phyloP scores from a whole-genome alignment of 2,888 invertebrate species.

The Orthonychiurus folsomi region DNA sequence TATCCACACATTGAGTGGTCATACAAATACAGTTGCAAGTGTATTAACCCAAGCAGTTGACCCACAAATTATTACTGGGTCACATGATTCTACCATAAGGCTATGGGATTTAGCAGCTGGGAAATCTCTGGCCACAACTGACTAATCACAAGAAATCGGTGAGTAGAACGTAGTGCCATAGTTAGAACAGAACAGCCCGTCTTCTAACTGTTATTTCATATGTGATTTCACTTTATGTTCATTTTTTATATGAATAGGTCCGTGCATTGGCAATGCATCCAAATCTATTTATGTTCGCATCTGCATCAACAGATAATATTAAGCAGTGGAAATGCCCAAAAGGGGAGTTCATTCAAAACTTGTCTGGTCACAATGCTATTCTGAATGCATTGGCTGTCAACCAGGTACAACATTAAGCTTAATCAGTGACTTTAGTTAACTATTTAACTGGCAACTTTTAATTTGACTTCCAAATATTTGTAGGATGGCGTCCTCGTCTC shows the following conservation, averaged over 20 bases:
- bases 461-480: not conserved
- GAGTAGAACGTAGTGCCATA: constrained; percentile 2
- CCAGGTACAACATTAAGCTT: constrained; percentile 44
- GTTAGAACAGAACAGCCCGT: not conserved
- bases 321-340: constrained; percentile 99
- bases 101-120: constrained; percentile 97
- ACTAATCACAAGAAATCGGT: constrained; percentile 94
- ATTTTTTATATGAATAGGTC: constrained; percentile 43
- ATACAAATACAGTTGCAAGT: constrained; percentile 93
- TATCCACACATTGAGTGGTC: constrained; percentile 89
- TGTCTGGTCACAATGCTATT: constrained; percentile 94
- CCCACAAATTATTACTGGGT: constrained; percentile 88
- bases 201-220: not conserved
- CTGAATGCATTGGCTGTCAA: constrained; percentile 94
- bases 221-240: constrained; percentile 1
- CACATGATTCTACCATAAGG: constrained; percentile 92
- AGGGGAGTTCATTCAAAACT: constrained; percentile 91
- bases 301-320: constrained; percentile 96
- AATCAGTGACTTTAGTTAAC: not conserved
- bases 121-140: constrained; percentile 80
- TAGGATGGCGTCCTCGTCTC: constrained; percentile 88
- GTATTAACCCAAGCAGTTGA: constrained; percentile 86
- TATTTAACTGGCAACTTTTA: not conserved
- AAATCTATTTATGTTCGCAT: constrained; percentile 78
- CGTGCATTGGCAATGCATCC: constrained; percentile 53